Percentiles rank a stretch among this genome's conserved stretches.
These are phyloP conservation scores for Zapornia atra DNA, from an alignment of 2,113 vertebrate genomes.

Conservation along the genomic window DNA sequence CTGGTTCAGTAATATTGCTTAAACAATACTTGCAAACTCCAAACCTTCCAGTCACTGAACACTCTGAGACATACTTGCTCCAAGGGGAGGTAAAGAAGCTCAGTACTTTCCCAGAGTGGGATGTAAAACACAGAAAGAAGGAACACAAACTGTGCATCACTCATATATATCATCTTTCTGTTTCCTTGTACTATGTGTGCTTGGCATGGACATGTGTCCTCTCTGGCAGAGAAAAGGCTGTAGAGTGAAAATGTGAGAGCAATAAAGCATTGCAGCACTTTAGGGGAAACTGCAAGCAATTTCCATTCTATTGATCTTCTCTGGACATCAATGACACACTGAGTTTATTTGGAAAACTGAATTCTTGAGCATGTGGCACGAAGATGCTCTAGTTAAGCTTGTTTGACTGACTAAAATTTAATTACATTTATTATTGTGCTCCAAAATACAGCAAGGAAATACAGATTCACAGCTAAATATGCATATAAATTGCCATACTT, in stretches of 20 bases:
- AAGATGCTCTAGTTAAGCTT: constrained; percentile 67
- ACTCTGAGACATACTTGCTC: background rate
- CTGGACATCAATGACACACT: constrained; percentile 64
- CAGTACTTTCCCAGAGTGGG: background rate
- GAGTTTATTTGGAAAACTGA: constrained; percentile 77
- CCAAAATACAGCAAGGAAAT: background rate
- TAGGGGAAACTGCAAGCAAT: constrained; percentile 78
- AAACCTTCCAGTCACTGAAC: background rate
- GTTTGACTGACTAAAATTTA: constrained; percentile 47
- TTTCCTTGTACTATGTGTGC: constrained; percentile 18
- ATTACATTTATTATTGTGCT: constrained; percentile 44
- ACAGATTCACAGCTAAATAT: background rate
- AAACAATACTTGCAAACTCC: background rate
- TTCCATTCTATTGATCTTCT: constrained; percentile 79
- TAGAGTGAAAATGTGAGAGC: constrained; percentile 65
- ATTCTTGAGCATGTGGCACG: constrained; percentile 52
- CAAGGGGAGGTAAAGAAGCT: background rate
- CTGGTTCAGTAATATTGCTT: background rate
- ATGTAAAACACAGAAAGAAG: background rate
- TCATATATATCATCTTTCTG: background rate
- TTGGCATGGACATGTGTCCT: constrained; percentile 39
- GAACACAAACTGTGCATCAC: background rate
- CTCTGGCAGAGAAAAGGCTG: constrained; percentile 18
- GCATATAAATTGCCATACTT: background rate
- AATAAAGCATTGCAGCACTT: constrained; percentile 76